Evolutionary conservation across 2,888 invertebrate genomes (phyloP), one percentile per base, ranked within the genome.

Genomic region (Acrocyrtus sp.): DNA sequence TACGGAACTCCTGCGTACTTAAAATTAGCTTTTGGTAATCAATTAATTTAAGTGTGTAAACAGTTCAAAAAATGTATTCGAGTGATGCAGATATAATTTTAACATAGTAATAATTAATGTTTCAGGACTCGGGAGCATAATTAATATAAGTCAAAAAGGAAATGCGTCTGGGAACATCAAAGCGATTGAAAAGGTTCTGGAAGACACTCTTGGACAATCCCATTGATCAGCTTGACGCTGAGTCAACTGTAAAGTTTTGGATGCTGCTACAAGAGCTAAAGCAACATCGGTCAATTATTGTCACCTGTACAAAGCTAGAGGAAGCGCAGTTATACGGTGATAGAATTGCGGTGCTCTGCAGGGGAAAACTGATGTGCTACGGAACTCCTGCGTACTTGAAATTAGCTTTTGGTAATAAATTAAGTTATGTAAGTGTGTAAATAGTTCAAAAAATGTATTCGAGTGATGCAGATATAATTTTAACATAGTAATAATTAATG

Each of bases 361-460:
- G 63, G n/a, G 75, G 77, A 41, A 77, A 69, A 50, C 19, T 75
- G 4, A 45, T 75, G 1, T 72, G 72, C 48, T 77, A 67, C 47
- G 74, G 73, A 26, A 63, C 58, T 3, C 67, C 76, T 1, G 17
- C 50, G 2, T 65, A 45, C 41, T 51, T 76, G 1, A 70, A 57
- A 19, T 12, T 60, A 24, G 53, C 62, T 39, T 74, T 68, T 39
- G 74, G 66, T 66, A 54, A 15, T 60, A 68, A 19, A 21, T n/a
- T n/a, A n/a, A n/a, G n/a, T n/a, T n/a, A n/a, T n/a, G n/a, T n/a
- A n/a, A n/a, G n/a, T n/a, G n/a, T n/a, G n/a, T n/a, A n/a, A n/a
- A n/a, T n/a, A n/a, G n/a, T n/a, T n/a, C n/a, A n/a, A n/a, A n/a
- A n/a, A n/a, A n/a, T n/a, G n/a, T n/a, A n/a, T n/a, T n/a, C n/a